These are phyloP conservation scores for Dryas iulia DNA, from an alignment of 1,140 invertebrate genomes.

Conservation along the genomic window DNA sequence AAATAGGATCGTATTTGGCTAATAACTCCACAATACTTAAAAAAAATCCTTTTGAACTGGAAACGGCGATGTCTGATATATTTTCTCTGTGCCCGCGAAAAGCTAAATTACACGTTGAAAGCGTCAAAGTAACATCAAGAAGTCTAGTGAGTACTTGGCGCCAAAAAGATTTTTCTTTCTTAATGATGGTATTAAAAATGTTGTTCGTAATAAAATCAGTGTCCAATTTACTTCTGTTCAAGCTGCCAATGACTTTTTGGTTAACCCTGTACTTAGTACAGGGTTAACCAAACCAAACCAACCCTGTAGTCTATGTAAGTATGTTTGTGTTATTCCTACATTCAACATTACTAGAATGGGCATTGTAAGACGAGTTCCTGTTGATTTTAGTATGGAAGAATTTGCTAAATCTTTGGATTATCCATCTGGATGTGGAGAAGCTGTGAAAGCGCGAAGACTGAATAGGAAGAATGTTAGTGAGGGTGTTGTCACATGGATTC, in stretches of 20 bases:
- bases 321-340: too few species aligned
- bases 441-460: conserved; percentile 25
- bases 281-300: not conserved
- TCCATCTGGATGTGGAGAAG: conserved; percentile 12
- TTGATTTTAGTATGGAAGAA: conserved; percentile 19
- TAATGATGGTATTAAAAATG: conserved; percentile 26
- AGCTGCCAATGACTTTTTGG: too few species aligned
- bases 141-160: conserved; percentile 37
- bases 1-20: conserved; percentile 40
- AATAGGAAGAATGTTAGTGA: conserved; percentile 17
- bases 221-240: too few species aligned
- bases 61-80: conserved; percentile 17
- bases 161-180: conserved; percentile 33
- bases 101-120: conserved; percentile 39
- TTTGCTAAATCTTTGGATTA: conserved; percentile 9
- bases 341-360: conserved; percentile 29
- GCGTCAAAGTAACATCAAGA: conserved; percentile 35
- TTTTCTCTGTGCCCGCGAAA: conserved; percentile 35
- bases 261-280: too few species aligned
- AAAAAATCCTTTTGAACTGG: conserved; percentile 33
- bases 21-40: conserved; percentile 42
- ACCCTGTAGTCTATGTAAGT: too few species aligned
- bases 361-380: conserved; percentile 18
- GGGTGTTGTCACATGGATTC: too few species aligned
- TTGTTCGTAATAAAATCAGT: too few species aligned